Evolutionary conservation across 2,113 vertebrate species (phyloP).

Genomic region (Dromas ardeola): DNA sequence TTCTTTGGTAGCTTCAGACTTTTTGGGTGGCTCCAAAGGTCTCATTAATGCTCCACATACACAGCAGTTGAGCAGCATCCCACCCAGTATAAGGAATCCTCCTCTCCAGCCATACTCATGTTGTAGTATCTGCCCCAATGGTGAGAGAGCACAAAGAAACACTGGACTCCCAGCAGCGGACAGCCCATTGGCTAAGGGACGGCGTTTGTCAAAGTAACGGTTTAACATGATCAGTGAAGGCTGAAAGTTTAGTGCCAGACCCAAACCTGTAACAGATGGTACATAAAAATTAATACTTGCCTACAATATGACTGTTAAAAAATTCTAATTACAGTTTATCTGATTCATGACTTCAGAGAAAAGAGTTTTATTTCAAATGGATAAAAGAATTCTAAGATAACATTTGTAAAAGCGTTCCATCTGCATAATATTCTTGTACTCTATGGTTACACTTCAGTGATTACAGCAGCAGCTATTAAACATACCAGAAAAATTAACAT

Average conservation of each 20-base stretch:
- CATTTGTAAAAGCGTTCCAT: neutral
- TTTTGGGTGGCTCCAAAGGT: constrained; percentile 78
- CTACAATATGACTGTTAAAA: neutral
- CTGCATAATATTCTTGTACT: neutral
- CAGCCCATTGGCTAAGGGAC: constrained; percentile 91
- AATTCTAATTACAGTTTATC: neutral
- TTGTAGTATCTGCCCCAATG: constrained; percentile 89
- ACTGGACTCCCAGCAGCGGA: constrained; percentile 93
- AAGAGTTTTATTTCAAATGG: neutral
- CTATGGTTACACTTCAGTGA: neutral
- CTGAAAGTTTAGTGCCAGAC: constrained; percentile 94
- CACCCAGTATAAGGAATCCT: constrained; percentile 92
- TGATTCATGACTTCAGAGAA: neutral
- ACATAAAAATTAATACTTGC: neutral
- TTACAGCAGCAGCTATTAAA: neutral
- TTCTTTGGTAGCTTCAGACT: neutral
- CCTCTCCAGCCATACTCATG: constrained; percentile 90
- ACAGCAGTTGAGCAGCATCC: constrained; percentile 92
- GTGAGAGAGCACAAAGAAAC: constrained; percentile 90
- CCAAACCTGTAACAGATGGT: constrained; percentile 81
- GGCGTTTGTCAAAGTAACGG: constrained; percentile 89
- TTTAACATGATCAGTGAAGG: constrained; percentile 97
- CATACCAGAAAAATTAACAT: neutral
- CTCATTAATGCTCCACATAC: constrained; percentile 92
- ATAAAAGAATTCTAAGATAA: neutral